Conservation (phyloP, 2,797 vertebrate species). For the Erpetoichthys calabaricus region DNA sequence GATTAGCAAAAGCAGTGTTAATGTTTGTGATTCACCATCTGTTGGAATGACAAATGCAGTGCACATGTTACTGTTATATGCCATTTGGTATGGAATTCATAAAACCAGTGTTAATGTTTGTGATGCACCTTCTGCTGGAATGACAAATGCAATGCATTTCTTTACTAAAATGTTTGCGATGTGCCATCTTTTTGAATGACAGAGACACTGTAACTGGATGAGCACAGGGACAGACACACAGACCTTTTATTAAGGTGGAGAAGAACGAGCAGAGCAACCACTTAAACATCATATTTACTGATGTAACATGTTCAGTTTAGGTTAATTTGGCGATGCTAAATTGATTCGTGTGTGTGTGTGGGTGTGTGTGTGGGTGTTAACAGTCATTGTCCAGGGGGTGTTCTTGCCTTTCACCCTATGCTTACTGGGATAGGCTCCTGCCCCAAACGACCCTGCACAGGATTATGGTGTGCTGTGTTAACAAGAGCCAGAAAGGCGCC, state of each 20-base stretch:
- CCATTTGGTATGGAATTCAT: no score
- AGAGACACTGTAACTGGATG: conserved; percentile 9
- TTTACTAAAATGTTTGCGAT: no score
- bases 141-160: no score
- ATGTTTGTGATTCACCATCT: no score
- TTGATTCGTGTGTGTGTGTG: conserved; percentile 17
- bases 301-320: conserved; percentile 28
- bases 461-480: neutral
- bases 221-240: conserved; percentile 7
- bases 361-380: conserved; percentile 6
- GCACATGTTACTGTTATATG: no score
- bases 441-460: no score
- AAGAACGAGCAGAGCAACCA: conserved; percentile 19
- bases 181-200: no score
- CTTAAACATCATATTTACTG: no score
- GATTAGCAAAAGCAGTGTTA: no score
- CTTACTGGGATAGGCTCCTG: neutral
- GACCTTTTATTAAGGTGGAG: conserved; percentile 18
- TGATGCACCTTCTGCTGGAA: no score
- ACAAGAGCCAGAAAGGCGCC: conserved; percentile 1
- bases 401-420: neutral
- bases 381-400: neutral
- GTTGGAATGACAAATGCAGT: no score
- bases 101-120: no score
- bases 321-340: conserved; percentile 14